Evolutionary conservation across 2,888 invertebrate species (phyloP), one percentile per base, ranked within the genome.

Genomic region (Nomada ruficornis): DNA sequence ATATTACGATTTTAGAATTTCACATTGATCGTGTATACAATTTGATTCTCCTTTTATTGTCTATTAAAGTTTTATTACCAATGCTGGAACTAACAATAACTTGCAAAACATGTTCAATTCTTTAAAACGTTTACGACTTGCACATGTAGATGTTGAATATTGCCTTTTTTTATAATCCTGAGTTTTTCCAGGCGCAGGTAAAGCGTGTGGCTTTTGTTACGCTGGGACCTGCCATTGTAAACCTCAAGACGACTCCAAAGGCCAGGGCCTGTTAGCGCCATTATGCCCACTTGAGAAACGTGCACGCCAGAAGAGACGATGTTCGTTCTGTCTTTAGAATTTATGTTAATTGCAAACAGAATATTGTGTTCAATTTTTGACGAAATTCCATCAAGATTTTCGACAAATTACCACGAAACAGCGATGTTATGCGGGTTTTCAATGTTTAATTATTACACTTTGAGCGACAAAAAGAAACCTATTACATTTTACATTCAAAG

Each of bases 371-470:
- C n/a, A 7, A 18, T n/a, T 18, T 18, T 29, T 18, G 10, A 36
- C 9, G 2, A 36, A 62, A 42, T 20, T n/a, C 44, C 13, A 47
- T 47, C 42, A 44, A 20, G 3, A 20, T 44, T 2, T 96, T 95
- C 89, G 96, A 96, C 10, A 94, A 93, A 91, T 18, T 36, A 29
- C 15, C 15, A 47, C 11, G 15, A 13, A 47, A 47, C 3, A 15
- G 3, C 47, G 11, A 15, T 47, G 15, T 13, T 15, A 47, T 13
- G 13, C 0, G 15, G 15, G 2, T 36, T 36, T 36, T 7, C 36
- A 36, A 36, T 36, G 36, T 36, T 36, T 36, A 36, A 36, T 36
- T 36, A 36, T 36, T 36, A 36, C 7, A 36, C 36, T 36, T 36
- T 36, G 36, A 36, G 36, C 36, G 36, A 7, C 36, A 36, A 36